These are phyloP conservation scores for Diadema setosum DNA, from an alignment of 35 echinoderm and acorn worm species.

Conservation along the genomic window DNA sequence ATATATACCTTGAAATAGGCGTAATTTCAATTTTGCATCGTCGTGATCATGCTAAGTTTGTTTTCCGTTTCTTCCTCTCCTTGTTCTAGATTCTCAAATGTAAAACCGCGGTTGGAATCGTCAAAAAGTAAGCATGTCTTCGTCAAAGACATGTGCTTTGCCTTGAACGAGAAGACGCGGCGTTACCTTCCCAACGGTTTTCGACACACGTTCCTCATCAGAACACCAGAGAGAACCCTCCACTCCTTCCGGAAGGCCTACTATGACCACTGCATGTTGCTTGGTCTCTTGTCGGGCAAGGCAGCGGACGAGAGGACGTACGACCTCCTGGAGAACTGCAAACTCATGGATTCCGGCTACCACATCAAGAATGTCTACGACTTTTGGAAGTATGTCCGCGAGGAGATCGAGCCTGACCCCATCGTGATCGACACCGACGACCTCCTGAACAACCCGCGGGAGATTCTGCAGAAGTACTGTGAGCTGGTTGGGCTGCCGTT, in stretches of 20 bases:
- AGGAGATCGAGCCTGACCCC: not conserved
- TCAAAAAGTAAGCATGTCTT: not conserved
- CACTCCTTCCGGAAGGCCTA: not conserved
- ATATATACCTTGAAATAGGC: no score
- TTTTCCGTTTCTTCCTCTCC: no score
- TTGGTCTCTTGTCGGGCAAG: not conserved
- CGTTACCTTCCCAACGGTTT: not conserved
- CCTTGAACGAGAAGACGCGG: not conserved
- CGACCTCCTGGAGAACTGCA: not conserved
- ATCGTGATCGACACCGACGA: constrained; percentile 58
- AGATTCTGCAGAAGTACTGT: constrained; percentile 39
- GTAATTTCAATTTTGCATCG: no score
- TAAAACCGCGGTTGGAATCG: not conserved
- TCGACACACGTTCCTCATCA: not conserved
- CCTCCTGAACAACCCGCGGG: not conserved
- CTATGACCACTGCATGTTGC: not conserved
- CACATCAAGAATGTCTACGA: not conserved
- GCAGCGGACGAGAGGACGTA: not conserved
- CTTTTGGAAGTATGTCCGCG: constrained; percentile 18
- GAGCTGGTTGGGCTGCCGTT: not conserved
- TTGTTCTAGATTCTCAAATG: not conserved
- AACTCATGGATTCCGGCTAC: not conserved
- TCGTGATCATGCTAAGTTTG: no score
- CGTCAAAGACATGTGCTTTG: constrained; percentile 16
- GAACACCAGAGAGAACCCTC: not conserved